Base-by-base conservation (phyloP, 2,113 vertebrate genomes). In the Microcebus griseorufus region DNA sequence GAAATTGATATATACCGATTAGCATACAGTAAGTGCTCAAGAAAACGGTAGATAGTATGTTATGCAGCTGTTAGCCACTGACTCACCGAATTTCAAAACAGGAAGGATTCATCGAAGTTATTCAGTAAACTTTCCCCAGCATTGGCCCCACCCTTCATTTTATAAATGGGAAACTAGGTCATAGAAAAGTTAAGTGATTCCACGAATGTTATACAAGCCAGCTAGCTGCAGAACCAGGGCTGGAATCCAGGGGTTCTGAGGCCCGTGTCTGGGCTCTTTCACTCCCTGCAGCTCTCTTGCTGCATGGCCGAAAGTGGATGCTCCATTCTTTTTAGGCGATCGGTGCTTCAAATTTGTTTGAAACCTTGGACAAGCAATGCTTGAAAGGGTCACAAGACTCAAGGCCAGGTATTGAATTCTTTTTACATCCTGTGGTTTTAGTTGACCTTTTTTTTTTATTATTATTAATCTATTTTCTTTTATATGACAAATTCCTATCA, bases 401-500 rank as follows among this genome's bases (percentile, higher is more conserved):
- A 64, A 94, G 42, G 45, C 18, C 22, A 48, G 45, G 10, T n/a
- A 64, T 75, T 86, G 58, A 64, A 69, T 90, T 80, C 34, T 85
- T 91, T 96, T 97, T 86, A 70, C 25, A 76, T 58, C 42, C 81
- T 73, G 88, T 86, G 93, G 45, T 94, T 95, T 88, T 78, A 51
- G 48, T 62, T 84, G 85, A 82, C 73, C 13, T 79, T 81, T 58
- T 65, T 55, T 73, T 79, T 48, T 48, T 48, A 48, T 48, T 42
- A 42, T 42, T 81, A 6, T 20, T 53, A 55, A 62, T 48, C 9
- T 55, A 69, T 89, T 86, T 93, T 73, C 29, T 81, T 87, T 95
- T 51, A n/a, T 55, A 55, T 37, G 64, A 34, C n/a, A 88, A 82
- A 27, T 86, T 88, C 39, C 53, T 88, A 8, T 76, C 69, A 60